Conservation (phyloP, 2,888 invertebrate species). For the Tetanocera ferruginea region DNA sequence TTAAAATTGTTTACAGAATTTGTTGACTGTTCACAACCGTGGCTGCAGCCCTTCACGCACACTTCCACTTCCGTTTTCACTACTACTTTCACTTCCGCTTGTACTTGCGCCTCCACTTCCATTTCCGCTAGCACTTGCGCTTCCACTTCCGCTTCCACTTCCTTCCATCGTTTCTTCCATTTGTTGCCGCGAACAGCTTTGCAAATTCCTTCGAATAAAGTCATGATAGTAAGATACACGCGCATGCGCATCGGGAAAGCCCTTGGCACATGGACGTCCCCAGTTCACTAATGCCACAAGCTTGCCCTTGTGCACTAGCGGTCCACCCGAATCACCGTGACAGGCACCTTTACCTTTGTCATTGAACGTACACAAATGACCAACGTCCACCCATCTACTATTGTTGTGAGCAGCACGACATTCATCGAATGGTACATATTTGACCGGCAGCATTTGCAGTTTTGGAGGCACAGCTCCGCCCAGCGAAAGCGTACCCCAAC, state of each 20-base stretch:
- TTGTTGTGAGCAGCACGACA: slow-evolving; percentile 72
- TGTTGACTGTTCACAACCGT: too few relatives aligned
- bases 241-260: slow-evolving; percentile 67
- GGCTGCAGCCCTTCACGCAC: too few relatives aligned
- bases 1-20: too few relatives aligned
- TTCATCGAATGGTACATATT: slow-evolving; percentile 72
- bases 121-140: too few relatives aligned
- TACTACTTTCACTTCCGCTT: too few relatives aligned
- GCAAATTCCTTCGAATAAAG: slow-evolving; percentile 62
- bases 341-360: slow-evolving; percentile 73
- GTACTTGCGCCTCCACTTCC: too few relatives aligned
- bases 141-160: too few relatives aligned
- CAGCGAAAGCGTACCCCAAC: slow-evolving; percentile 74
- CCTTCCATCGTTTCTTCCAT: not conserved
- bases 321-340: slow-evolving; percentile 66
- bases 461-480: slow-evolving; percentile 73
- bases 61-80: too few relatives aligned
- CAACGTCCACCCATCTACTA: slow-evolving; percentile 71
- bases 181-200: slow-evolving; percentile 40
- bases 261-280: slow-evolving; percentile 66
- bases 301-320: slow-evolving; percentile 62
- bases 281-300: slow-evolving; percentile 66
- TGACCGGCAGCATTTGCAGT: slow-evolving; percentile 73
- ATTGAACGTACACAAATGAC: slow-evolving; percentile 75
- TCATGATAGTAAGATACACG: slow-evolving; percentile 65